Evolutionary conservation across 2,113 vertebrate genomes (phyloP).

Genomic region (Mungos mungo): DNA sequence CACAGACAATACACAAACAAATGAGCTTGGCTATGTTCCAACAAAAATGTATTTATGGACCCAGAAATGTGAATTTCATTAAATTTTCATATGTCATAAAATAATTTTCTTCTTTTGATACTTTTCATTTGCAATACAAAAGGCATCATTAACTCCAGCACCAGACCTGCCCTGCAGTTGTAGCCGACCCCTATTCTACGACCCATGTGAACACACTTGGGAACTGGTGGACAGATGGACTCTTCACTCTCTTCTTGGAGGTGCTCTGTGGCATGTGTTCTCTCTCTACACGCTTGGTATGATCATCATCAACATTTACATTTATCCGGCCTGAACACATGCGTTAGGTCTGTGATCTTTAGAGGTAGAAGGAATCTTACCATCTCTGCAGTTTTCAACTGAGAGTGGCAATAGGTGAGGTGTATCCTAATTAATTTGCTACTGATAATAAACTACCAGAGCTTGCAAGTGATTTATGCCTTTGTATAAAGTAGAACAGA

Average conservation of each 20-base stretch:
- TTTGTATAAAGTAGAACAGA: background rate
- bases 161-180: background rate
- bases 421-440: slow-evolving; percentile 20
- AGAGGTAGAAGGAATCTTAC: background rate
- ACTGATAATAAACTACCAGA: slow-evolving; percentile 33
- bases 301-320: background rate
- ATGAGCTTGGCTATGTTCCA: background rate
- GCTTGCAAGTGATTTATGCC: background rate
- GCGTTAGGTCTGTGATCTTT: background rate
- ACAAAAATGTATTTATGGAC: background rate
- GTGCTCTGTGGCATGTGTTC: background rate
- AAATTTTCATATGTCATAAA: background rate
- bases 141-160: background rate
- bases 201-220: background rate
- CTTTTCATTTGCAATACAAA: background rate
- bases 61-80: background rate
- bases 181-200: background rate
- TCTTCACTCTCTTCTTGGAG: background rate
- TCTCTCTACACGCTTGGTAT: background rate
- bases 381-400: background rate
- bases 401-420: background rate
- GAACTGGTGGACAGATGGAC: background rate
- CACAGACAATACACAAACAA: background rate
- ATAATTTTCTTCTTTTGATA: background rate
- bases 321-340: background rate